A percentile compares a stretch with the other conserved stretches of the same genome.
These are phyloP conservation scores for Cyclopterus lumpus DNA, from an alignment of 2,797 vertebrate genomes.

Conservation along the genomic window DNA sequence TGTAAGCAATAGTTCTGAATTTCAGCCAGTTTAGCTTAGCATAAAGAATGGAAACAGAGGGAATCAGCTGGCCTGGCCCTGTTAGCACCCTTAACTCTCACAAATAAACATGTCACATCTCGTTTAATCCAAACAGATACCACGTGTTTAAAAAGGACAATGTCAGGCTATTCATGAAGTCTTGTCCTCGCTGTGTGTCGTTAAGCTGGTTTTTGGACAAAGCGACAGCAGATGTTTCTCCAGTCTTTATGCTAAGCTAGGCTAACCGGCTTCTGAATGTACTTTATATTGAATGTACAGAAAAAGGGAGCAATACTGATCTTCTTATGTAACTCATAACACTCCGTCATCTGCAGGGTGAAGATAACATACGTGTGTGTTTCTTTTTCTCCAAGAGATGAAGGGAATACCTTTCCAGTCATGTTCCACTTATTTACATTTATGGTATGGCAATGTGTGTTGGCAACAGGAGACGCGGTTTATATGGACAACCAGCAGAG, in stretches of 20 bases:
- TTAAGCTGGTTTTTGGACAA: background rate
- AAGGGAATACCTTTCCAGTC: background rate
- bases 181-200: too few relatives aligned
- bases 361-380: background rate
- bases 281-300: background rate
- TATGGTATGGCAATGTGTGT: constrained; percentile 39
- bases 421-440: background rate
- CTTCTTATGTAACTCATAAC: background rate
- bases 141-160: background rate
- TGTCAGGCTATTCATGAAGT: background rate
- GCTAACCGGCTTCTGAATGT: background rate
- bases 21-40: background rate
- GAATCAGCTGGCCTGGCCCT: too few relatives aligned
- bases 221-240: background rate
- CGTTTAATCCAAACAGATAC: background rate
- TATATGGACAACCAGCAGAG: constrained; percentile 85
- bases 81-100: too few relatives aligned
- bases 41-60: background rate
- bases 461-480: constrained; percentile 87
- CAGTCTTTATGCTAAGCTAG: background rate
- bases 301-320: background rate
- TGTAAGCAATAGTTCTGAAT: background rate
- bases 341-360: background rate
- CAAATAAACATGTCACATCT: too few relatives aligned
- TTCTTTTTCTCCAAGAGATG: background rate